These are phyloP conservation scores for Limnodromus scolopaceus DNA, from an alignment of 2,797 vertebrate species.

Conservation along the genomic window DNA sequence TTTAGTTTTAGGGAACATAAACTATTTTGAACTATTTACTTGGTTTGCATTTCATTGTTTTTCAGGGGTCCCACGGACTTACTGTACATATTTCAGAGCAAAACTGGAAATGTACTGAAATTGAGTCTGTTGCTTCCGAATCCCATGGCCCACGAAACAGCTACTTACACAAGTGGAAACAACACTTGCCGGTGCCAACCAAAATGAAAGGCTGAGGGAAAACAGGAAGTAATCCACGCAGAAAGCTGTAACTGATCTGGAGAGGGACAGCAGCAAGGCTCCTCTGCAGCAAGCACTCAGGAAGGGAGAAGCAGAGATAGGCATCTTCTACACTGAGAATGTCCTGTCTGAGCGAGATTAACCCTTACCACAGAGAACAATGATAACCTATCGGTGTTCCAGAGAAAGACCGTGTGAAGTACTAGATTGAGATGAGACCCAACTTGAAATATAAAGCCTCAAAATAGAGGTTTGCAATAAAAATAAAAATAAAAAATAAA, in stretches of 20 bases:
- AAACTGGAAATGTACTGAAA: not conserved
- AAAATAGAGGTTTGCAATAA: not conserved
- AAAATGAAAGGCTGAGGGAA: conserved; percentile 28
- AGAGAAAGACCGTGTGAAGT: not conserved
- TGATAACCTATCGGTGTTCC: not conserved
- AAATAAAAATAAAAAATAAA: not conserved
- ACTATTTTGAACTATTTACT: not conserved
- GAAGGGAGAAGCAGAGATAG: conserved; percentile 27
- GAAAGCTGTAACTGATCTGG: conserved; percentile 40
- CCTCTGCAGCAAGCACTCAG: conserved; percentile 1
- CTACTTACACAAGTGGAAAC: conserved; percentile 20
- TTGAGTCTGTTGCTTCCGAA: not conserved
- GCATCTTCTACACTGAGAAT: conserved; percentile 27
- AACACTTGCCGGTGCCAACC: conserved; percentile 12
- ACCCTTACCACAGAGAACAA: conserved; percentile 54
- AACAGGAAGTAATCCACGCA: conserved; percentile 48
- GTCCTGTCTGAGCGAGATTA: conserved; percentile 40
- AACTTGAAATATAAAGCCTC: not conserved
- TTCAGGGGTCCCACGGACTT: not conserved
- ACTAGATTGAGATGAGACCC: not conserved
- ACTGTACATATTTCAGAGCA: not conserved
- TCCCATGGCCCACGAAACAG: not conserved
- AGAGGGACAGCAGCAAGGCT: conserved; percentile 16
- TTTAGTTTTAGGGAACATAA: not conserved
- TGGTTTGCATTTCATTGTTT: not conserved